Percentiles rank a stretch among this genome's conserved stretches.
These are phyloP conservation scores for Chlorocebus sabaeus DNA, from an alignment of 2,113 vertebrate species.

Conservation along the genomic window DNA sequence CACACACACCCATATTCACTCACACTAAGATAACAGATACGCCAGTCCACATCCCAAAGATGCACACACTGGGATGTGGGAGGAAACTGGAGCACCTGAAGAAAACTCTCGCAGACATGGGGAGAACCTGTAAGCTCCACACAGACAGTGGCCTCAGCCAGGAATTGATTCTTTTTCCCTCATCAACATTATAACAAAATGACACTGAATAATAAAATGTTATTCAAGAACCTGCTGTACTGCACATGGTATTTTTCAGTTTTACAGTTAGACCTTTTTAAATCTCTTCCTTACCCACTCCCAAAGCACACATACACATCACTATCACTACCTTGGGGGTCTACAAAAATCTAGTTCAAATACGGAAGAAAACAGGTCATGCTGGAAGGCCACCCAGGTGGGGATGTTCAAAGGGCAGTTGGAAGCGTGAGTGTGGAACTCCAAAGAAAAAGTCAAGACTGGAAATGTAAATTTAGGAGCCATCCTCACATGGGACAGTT, in stretches of 20 bases:
- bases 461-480: not conserved
- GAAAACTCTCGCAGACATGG: not conserved
- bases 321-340: not conserved
- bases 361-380: not conserved
- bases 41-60: too few relatives aligned
- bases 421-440: not conserved
- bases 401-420: not conserved
- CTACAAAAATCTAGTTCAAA: not conserved
- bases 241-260: not conserved
- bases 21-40: not conserved
- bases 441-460: not conserved
- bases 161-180: not conserved
- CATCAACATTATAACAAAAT: not conserved
- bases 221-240: not conserved
- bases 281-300: not conserved
- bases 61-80: not conserved
- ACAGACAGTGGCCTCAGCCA: not conserved
- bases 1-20: not conserved
- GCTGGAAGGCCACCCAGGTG: not conserved
- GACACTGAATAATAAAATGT: not conserved
- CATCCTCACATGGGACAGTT: not conserved
- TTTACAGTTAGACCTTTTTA: not conserved
- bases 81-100: not conserved
- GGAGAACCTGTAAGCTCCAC: not conserved
- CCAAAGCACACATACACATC: not conserved